phyloP scores from a whole-genome alignment of 2,113 vertebrate species.

The Eolophus roseicapilla region DNA sequence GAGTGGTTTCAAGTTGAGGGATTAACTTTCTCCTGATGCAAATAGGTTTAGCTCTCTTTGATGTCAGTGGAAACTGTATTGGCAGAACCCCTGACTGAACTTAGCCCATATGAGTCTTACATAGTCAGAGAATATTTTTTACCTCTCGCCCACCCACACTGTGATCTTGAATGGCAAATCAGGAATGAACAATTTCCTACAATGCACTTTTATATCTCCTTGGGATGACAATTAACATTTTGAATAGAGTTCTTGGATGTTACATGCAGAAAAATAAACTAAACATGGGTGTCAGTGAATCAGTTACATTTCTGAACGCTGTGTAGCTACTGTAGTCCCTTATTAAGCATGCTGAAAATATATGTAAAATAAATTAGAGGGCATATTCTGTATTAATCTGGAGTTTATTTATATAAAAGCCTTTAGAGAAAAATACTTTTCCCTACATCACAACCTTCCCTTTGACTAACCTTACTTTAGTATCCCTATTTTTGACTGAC shows the following conservation, averaged over 20 bases:
- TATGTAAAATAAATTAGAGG: background rate
- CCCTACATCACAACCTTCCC: background rate
- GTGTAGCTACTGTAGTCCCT: background rate
- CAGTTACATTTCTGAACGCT: background rate
- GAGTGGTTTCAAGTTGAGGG: background rate
- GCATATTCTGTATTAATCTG: background rate
- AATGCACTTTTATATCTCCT: background rate
- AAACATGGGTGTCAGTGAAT: background rate
- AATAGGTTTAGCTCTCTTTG: background rate
- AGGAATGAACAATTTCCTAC: background rate
- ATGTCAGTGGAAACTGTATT: background rate
- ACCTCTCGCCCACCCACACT: background rate
- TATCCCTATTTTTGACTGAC: background rate
- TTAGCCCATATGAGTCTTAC: background rate
- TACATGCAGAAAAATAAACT: background rate
- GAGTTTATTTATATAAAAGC: background rate
- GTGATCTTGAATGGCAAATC: background rate
- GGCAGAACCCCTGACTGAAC: background rate
- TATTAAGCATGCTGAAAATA: background rate
- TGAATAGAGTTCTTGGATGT: background rate
- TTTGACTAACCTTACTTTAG: background rate
- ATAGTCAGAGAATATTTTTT: background rate
- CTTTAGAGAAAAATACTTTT: background rate
- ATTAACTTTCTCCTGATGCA: background rate
- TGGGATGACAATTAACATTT: background rate